These are phyloP conservation scores for Ceyx cyanopectus DNA, from an alignment of 2,113 vertebrate genomes.

Conservation along the genomic window DNA sequence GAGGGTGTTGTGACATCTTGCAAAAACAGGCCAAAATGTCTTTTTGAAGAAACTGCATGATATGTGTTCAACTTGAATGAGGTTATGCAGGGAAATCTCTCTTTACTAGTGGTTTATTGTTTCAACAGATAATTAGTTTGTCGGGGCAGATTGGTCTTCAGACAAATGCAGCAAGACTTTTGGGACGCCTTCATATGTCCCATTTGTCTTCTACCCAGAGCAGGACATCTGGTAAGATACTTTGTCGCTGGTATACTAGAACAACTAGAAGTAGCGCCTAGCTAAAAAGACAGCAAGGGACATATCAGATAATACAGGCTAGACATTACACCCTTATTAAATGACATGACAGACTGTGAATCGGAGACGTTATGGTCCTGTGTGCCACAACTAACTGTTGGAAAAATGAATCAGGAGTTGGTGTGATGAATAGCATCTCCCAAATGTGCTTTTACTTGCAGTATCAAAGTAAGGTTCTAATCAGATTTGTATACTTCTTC, in stretches of 20 bases:
- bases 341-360: not conserved
- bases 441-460: not conserved
- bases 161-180: conserved; percentile 89
- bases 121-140: conserved; percentile 84
- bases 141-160: conserved; percentile 93
- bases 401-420: not conserved
- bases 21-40: not conserved
- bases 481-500: not conserved
- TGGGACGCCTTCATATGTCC: conserved; percentile 90
- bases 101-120: not conserved
- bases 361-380: accelerated
- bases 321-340: not conserved
- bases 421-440: not conserved
- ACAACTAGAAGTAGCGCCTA: not conserved
- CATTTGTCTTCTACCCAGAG: conserved; percentile 85
- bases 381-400: not conserved
- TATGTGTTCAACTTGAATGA: not conserved
- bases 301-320: not conserved
- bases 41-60: not conserved
- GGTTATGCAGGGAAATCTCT: not conserved
- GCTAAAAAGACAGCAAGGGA: not conserved
- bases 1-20: not conserved
- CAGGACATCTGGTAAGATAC: conserved; percentile 85
- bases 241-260: not conserved
- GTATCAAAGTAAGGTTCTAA: not conserved